These are phyloP conservation scores for Dendrocopos noguchii DNA, from an alignment of 2,113 vertebrate species.

Conservation along the genomic window DNA sequence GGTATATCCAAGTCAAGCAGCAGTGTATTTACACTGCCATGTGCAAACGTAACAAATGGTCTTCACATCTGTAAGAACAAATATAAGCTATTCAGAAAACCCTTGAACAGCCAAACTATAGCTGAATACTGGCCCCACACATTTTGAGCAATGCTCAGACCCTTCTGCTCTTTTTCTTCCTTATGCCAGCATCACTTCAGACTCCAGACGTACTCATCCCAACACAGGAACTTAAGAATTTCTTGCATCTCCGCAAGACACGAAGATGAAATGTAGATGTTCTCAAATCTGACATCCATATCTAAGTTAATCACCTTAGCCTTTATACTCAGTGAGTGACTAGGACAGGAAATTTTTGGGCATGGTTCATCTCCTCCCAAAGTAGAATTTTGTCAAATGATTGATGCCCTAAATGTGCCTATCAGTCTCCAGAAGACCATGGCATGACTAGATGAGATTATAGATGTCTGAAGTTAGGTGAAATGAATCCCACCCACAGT, in stretches of 20 bases:
- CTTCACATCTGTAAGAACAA: background rate
- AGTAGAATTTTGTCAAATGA: slow-evolving; percentile 16
- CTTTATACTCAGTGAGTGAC: slow-evolving; percentile 27
- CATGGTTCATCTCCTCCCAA: slow-evolving; percentile 14
- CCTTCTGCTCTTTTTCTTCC: slow-evolving; percentile 19
- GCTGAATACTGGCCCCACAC: background rate
- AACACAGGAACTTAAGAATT: slow-evolving; percentile 58
- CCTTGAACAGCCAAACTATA: background rate
- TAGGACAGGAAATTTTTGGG: background rate
- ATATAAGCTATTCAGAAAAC: background rate
- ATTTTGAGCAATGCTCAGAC: background rate
- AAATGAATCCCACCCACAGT: background rate
- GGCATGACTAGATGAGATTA: background rate
- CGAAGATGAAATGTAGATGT: slow-evolving; percentile 41
- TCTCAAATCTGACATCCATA: slow-evolving; percentile 29
- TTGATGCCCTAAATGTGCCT: slow-evolving; percentile 18
- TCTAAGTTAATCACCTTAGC: slow-evolving; percentile 55
- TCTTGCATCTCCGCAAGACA: slow-evolving; percentile 38
- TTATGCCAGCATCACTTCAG: slow-evolving; percentile 19
- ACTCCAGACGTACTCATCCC: slow-evolving; percentile 25
- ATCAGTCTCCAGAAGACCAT: slow-evolving; percentile 35
- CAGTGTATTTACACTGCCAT: background rate
- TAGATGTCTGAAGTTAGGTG: slow-evolving; percentile 1
- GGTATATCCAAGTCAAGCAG: background rate
- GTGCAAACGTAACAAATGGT: background rate